A percentile compares a stretch with the other conserved stretches of the same genome.
Conservation (phyloP, 2,113 vertebrate genomes). For the Brienomyrus longianalis region DNA sequence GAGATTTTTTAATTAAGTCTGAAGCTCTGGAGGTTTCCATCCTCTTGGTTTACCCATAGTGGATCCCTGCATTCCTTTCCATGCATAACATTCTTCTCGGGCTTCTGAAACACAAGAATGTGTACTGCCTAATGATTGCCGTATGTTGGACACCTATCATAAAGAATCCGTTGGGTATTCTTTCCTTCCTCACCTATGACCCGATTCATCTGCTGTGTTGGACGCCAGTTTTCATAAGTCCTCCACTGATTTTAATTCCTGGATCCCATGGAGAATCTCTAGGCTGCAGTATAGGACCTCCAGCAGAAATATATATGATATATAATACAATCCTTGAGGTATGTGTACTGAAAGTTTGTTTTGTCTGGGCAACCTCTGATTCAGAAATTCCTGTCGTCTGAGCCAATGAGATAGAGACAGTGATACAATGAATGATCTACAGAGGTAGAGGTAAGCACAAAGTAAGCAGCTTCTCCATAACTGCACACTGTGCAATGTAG, state of each 20-base stretch:
- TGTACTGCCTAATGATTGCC: slow-evolving; percentile 24
- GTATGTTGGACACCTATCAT: slow-evolving; percentile 32
- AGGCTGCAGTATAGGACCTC: background rate
- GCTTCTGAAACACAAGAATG: slow-evolving; percentile 20
- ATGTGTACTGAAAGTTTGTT: background rate
- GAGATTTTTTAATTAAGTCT: slow-evolving; percentile 55
- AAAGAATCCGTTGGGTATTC: slow-evolving; percentile 20
- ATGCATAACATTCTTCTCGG: slow-evolving; percentile 29
- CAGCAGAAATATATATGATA: slow-evolving; percentile 21
- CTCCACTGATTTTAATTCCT: slow-evolving; percentile 16
- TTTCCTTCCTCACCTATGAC: background rate
- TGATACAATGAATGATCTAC: background rate
- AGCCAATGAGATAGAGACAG: background rate
- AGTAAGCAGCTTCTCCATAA: background rate
- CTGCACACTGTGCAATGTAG: background rate
- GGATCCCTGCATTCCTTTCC: slow-evolving; percentile 26
- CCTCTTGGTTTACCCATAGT: slow-evolving; percentile 24
- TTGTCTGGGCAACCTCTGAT: background rate
- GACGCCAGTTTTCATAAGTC: background rate
- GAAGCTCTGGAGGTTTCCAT: slow-evolving; percentile 42
- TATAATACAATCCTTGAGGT: slow-evolving; percentile 14
- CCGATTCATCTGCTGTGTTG: slow-evolving; percentile 5
- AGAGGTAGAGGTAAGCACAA: background rate
- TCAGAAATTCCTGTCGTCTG: background rate
- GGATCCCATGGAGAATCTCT: slow-evolving; percentile 18